Percentiles rank a stretch among this genome's conserved stretches.
phyloP scores from a whole-genome alignment of 64 coral and sea anemone species.

The Stichodactyla helianthus region DNA sequence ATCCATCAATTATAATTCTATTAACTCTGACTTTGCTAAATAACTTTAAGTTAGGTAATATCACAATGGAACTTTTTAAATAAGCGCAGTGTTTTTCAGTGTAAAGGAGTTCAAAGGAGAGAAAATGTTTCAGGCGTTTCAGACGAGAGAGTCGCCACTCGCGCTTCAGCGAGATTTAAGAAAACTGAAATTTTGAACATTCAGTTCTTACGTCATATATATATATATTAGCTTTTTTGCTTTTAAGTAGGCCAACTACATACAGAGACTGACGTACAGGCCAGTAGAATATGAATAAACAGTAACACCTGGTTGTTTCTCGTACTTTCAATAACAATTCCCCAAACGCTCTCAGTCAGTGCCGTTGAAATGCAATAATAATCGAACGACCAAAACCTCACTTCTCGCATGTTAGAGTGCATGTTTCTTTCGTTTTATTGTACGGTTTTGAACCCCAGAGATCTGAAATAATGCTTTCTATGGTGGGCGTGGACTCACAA shows the following conservation, averaged over 20 bases:
- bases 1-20: conserved; percentile 24
- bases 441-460: background rate
- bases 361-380: background rate
- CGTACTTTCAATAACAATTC: background rate
- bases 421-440: background rate
- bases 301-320: background rate
- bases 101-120: background rate
- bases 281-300: background rate
- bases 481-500: background rate
- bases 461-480: background rate
- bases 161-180: background rate
- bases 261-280: background rate
- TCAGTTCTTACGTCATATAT: background rate
- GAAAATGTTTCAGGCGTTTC: background rate
- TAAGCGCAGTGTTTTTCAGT: background rate
- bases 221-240: background rate
- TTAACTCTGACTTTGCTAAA: conserved; percentile 35
- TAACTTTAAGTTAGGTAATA: conserved; percentile 21
- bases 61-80: conserved; percentile 4
- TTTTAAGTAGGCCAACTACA: background rate
- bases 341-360: background rate
- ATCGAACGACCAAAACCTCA: background rate
- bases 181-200: background rate
- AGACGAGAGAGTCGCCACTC: background rate
- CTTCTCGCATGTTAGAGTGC: background rate